Evolutionary conservation across 2,113 vertebrate genomes (phyloP).

Genomic region (Pyxicephalus adspersus): DNA sequence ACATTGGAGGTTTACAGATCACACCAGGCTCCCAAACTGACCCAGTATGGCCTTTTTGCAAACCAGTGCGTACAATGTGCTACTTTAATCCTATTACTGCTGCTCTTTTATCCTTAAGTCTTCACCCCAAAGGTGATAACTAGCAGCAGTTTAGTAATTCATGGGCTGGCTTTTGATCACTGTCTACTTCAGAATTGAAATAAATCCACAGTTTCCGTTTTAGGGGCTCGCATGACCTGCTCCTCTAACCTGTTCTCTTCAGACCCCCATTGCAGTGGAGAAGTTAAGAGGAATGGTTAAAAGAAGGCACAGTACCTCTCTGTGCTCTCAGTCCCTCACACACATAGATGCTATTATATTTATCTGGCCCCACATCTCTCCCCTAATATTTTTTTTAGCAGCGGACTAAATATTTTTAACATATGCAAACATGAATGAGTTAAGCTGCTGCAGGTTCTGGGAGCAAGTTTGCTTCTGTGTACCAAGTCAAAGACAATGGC

Average conservation of each 20-base stretch:
- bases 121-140: no score
- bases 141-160: not conserved
- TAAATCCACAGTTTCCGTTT: no score
- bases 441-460: slow-evolving; percentile 57
- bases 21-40: not conserved
- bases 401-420: slow-evolving; percentile 71
- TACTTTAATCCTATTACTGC: no score
- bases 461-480: slow-evolving; percentile 49
- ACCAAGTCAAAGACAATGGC: slow-evolving; percentile 58
- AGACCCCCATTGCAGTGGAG: not conserved
- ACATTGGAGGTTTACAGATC: not conserved
- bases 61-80: no score
- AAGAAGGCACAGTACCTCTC: slow-evolving; percentile 57
- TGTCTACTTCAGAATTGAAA: no score
- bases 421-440: slow-evolving; percentile 64
- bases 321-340: slow-evolving; percentile 56
- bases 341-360: slow-evolving; percentile 67
- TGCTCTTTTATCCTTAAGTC: no score
- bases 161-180: not conserved
- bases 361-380: slow-evolving; percentile 63
- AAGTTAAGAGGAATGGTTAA: slow-evolving; percentile 3
- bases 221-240: not conserved
- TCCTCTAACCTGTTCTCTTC: slow-evolving; percentile 33
- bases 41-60: no score
- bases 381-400: slow-evolving; percentile 70